Evolutionary conservation across 2,113 vertebrate genomes (phyloP).

Genomic region (Nanorana parkeri): DNA sequence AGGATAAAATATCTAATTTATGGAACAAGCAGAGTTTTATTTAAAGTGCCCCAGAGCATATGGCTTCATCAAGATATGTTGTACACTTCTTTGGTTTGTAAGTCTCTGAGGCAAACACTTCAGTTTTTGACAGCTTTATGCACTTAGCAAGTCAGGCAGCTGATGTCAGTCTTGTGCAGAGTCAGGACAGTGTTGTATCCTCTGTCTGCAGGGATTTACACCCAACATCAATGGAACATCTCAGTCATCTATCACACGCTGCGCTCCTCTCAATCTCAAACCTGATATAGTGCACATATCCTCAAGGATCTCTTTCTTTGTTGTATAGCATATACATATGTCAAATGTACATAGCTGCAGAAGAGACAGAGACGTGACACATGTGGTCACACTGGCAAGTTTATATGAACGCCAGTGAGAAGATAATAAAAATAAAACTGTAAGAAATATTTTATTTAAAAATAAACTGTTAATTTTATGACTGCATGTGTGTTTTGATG

Average conservation of each 20-base stretch:
- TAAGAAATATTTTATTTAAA: too few species aligned
- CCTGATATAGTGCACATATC: constrained; percentile 39
- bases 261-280: constrained; percentile 43
- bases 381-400: too few species aligned
- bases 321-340: constrained; percentile 1
- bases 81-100: constrained; percentile 2
- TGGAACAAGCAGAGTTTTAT: neutral
- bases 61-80: constrained; percentile 1
- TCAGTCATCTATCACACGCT: constrained; percentile 39
- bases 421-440: too few species aligned
- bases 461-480: too few species aligned
- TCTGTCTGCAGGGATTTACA: constrained; percentile 40
- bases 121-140: constrained; percentile 51
- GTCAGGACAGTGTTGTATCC: neutral
- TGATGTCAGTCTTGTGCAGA: constrained; percentile 59
- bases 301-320: constrained; percentile 32
- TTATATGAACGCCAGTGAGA: too few species aligned
- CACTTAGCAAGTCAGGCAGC: constrained; percentile 55
- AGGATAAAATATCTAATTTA: too few species aligned
- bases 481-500: too few species aligned
- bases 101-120: constrained; percentile 58
- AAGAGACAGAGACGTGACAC: neutral
- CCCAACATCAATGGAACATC: constrained; percentile 42
- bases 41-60: neutral
- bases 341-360: neutral